Evolutionary conservation across 2,113 vertebrate genomes (phyloP).

Genomic region (Pachyramphus minor): DNA sequence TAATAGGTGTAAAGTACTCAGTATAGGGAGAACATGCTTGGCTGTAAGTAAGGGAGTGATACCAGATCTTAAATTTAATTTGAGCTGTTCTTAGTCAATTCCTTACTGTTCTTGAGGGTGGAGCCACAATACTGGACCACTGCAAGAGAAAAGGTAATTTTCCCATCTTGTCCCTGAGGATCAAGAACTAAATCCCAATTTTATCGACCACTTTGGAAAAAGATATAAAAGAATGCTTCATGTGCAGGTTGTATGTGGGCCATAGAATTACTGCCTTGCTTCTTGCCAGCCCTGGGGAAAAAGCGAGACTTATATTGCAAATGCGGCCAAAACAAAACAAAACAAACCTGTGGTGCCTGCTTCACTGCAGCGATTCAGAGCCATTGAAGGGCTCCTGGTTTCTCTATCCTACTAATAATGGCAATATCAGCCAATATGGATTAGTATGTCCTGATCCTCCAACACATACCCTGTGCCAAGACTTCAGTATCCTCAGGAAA

Average conservation of each 20-base stretch:
- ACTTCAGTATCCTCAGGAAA: background rate
- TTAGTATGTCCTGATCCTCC: background rate
- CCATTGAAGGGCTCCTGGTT: background rate
- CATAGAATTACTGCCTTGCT: background rate
- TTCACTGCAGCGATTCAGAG: background rate
- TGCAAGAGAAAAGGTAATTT: background rate
- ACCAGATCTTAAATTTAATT: background rate
- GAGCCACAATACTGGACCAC: background rate
- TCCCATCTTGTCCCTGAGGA: background rate
- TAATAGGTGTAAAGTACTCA: background rate
- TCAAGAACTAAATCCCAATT: background rate
- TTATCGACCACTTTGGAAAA: background rate
- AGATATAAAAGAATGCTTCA: background rate
- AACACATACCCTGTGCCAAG: background rate
- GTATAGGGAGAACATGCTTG: background rate
- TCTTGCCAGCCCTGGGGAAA: background rate
- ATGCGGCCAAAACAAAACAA: background rate
- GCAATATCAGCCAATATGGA: background rate
- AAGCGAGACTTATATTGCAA: background rate
- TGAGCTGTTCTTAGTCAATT: background rate
- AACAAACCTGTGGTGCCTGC: constrained; percentile 8
- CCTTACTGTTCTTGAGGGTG: background rate
- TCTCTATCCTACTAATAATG: background rate
- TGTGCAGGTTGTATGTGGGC: background rate
- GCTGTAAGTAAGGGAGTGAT: background rate